Percentiles rank a stretch among this genome's conserved stretches.
Conservation (phyloP, 2,113 vertebrate genomes). For the Myodes glareolus region DNA sequence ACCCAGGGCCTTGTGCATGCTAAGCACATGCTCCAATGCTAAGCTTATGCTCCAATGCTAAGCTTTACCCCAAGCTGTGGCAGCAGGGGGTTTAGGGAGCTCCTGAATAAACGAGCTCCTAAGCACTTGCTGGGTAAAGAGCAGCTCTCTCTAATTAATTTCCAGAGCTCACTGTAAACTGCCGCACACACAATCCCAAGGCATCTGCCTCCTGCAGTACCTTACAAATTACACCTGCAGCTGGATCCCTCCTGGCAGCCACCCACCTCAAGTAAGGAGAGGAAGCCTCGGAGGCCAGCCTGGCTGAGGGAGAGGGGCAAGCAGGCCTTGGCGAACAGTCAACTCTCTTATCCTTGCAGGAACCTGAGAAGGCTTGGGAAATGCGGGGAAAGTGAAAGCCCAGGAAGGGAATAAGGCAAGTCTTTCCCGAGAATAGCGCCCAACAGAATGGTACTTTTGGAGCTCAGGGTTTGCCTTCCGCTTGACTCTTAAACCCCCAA, state of each 20-base stretch:
- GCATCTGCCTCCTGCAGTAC: background rate
- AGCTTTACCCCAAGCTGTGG: background rate
- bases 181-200: background rate
- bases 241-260: fast-evolving
- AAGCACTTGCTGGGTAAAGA: background rate
- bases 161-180: background rate
- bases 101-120: background rate
- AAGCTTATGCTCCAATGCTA: background rate
- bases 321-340: background rate
- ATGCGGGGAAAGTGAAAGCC: fast-evolving
- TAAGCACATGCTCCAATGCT: background rate
- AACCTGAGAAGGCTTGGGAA: background rate
- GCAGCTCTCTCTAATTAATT: background rate
- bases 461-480: background rate
- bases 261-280: background rate
- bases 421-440: background rate
- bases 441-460: background rate
- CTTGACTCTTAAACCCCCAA: background rate
- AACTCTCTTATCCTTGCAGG: background rate
- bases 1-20: background rate
- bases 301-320: background rate
- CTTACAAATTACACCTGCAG: background rate
- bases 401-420: too few relatives aligned
- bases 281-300: background rate
- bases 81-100: background rate